Base-by-base conservation (phyloP, 1,140 invertebrate species). In the Oryctes rhinoceros region DNA sequence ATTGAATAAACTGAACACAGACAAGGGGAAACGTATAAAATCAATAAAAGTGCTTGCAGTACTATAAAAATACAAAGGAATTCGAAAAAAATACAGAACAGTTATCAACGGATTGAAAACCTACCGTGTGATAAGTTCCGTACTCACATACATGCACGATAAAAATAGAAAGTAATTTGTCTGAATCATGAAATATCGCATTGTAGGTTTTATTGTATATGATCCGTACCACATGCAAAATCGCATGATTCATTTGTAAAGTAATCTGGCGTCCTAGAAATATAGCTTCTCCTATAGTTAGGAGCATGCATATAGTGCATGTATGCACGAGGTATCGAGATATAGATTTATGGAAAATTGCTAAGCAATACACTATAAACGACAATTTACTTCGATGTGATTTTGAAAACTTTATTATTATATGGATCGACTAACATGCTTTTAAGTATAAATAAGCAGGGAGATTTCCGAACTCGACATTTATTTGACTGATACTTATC, bases 381-480 rank as follows among this genome's bases (percentile, higher is more conserved):
- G 53, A 20, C 53, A 20, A 62, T 62, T 62, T 62, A 62, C 15
- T 20, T 62, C 53, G 53, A 44, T 62, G 20, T 62, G 53, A 20
- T 62, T 62, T 62, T 62, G 53, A 62, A 62, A 62, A 44, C 53
- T 62, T 62, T 62, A 62, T 62, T 62, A 62, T 62, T 62, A 62
- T 62, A 18, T 62, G 53, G 53, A 62, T 62, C 53, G 53, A 11
- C 20, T 62, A n/a, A 62, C 20, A 62, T 62, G 53, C 20, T 6
- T 13, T 62, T 20, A 62, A 20, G 7, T 62, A 62, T 62, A 62
- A 62, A 62, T 62, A 62, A 62, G 53, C 15, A 30, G 15, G 53
- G 53, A n/a, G 53, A 62, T 62, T 62, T 62, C 13, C 15, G 53
- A 18, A 62, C 20, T 62, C 53, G 53, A 62, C 53, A 13, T 62